Evolutionary conservation across 2,797 vertebrate species (phyloP).

Genomic region (Galaxias olidus): DNA sequence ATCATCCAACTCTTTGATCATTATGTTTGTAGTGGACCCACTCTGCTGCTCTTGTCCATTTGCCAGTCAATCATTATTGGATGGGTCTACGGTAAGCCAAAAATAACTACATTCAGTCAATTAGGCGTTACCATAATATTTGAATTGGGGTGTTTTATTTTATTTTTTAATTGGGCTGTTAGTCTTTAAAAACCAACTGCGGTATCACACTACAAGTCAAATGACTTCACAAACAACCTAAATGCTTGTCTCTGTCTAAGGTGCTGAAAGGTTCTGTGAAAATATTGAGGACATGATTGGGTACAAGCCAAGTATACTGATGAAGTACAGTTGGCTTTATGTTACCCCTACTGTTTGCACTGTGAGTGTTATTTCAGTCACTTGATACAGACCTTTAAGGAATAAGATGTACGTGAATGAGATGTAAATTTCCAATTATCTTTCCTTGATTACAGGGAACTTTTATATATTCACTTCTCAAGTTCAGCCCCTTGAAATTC

Average conservation of each 20-base stretch:
- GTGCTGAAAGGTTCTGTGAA: conserved; percentile 65
- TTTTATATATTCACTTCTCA: conserved; percentile 60
- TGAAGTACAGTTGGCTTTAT: conserved; percentile 72
- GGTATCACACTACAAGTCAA: too few species aligned
- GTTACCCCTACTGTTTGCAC: conserved; percentile 58
- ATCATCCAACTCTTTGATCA: conserved; percentile 74
- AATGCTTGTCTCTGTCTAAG: conserved; percentile 38
- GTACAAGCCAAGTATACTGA: conserved; percentile 57
- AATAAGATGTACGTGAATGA: too few species aligned
- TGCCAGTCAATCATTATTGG: conserved; percentile 66
- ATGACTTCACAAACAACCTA: neutral
- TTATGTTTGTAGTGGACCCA: conserved; percentile 70
- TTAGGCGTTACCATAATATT: too few species aligned
- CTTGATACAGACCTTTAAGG: too few species aligned
- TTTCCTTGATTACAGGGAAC: conserved; percentile 51
- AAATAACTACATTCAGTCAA: too few species aligned
- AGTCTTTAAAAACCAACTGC: too few species aligned
- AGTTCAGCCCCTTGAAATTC: conserved; percentile 65
- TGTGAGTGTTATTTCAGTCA: conserved; percentile 48
- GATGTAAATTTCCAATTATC: too few species aligned
- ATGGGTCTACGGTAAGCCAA: conserved; percentile 74
- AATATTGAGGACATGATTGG: conserved; percentile 76
- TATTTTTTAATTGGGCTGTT: too few species aligned
- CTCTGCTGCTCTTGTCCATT: conserved; percentile 67
- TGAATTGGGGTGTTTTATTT: too few species aligned